Evolutionary conservation across 2,113 vertebrate species (phyloP), one percentile per base, ranked within the genome.

Genomic region (Oreochromis spilurus): DNA sequence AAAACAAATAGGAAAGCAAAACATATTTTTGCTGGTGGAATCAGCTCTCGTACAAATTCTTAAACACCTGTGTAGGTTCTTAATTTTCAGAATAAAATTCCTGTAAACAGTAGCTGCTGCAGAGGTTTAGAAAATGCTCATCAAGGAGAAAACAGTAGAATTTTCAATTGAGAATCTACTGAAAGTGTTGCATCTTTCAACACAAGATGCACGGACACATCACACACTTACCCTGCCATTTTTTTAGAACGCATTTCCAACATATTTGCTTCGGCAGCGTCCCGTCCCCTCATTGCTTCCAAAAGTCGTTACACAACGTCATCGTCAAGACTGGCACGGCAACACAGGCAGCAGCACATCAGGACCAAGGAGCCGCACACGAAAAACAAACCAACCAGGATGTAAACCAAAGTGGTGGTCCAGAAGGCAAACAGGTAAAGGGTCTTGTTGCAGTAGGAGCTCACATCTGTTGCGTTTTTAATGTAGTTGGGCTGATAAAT

Each of bases 201-300:
- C 8, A 72, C 3, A 45, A 45, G 21, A 45, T 26, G 12, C 2
- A 0, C 2, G 0, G 24, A 0, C 40, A 72, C 0, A 26, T 45
- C 8, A 16, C 13, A 6, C 43, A 52, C 11, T 38, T 4, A 4
- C 13, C 45, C 9, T 55, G 14, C 5, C 5, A 2, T 36, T n/a
- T 16, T 38, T 26, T 19, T 17, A 6, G 34, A 36, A 36, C 3
- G 2, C 7, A 36, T 36, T 36, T 36, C 34, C 8, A 34, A 34
- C 52, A 52, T 12, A 36, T 19, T 19, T 50, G 83, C 55, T 9
- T 48, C 36, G 2, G 29, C 16, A 53, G 38, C 40, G 31, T 65
- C 36, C 29, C 34, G 3, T 12, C 58, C 21, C 2, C 6, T n/a
- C 16, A 4, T 38, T 62, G 7, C 14, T 1, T 58, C 14, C 26